Percentiles rank a stretch among this genome's conserved stretches.
phyloP scores from a whole-genome alignment of 2,888 invertebrate genomes.

The Hydraecia micacea region DNA sequence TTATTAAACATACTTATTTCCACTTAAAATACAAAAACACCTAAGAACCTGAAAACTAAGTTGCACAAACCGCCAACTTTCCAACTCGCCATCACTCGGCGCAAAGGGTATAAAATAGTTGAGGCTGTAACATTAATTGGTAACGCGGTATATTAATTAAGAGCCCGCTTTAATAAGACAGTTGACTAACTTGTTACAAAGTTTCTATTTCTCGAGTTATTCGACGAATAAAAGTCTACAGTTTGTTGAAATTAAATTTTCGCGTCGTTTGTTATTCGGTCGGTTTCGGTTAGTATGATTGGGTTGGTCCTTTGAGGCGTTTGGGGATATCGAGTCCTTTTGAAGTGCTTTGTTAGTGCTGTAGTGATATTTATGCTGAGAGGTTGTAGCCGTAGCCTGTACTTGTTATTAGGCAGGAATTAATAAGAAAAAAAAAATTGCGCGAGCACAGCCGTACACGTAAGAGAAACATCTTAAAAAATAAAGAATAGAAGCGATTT shows the following conservation, averaged over 20 bases:
- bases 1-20: background rate
- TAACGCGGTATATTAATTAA: slow-evolving; percentile 73
- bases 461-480: background rate
- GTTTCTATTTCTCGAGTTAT: slow-evolving; percentile 65
- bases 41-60: background rate
- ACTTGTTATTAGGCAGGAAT: background rate
- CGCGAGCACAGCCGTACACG: background rate
- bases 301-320: slow-evolving; percentile 31
- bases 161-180: slow-evolving; percentile 63
- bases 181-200: slow-evolving; percentile 61
- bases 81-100: slow-evolving; percentile 9
- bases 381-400: background rate
- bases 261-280: slow-evolving; percentile 55
- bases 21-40: background rate
- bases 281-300: slow-evolving; percentile 37
- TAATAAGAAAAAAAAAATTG: no score
- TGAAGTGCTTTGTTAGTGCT: background rate
- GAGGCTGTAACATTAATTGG: slow-evolving; percentile 66
- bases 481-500: background rate
- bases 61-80: slow-evolving; percentile 20
- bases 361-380: background rate
- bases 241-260: slow-evolving; percentile 66
- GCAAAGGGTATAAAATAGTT: slow-evolving; percentile 53
- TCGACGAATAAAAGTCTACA: slow-evolving; percentile 64
- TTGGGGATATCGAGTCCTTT: background rate